These are phyloP conservation scores for Decapterus maruadsi DNA, from an alignment of 2,797 vertebrate genomes.

Conservation along the genomic window DNA sequence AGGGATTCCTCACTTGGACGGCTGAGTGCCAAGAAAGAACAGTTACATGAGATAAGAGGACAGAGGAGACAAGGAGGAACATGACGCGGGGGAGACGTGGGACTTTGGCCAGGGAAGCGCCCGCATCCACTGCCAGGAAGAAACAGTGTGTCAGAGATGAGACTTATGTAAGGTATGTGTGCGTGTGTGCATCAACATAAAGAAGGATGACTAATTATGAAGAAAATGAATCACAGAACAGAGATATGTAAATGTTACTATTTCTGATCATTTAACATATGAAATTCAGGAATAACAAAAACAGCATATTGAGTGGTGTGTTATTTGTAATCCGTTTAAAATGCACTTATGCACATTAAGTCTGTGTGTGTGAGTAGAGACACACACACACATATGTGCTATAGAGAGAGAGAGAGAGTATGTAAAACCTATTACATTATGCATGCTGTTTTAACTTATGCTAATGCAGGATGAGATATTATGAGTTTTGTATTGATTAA, in stretches of 20 bases:
- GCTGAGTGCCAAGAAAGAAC: slow-evolving; percentile 21
- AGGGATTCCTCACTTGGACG: slow-evolving; percentile 18
- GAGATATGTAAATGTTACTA: neutral
- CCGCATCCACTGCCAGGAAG: slow-evolving; percentile 20
- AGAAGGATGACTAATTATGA: neutral
- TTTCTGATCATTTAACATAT: neutral
- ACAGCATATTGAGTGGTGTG: neutral
- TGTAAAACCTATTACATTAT: neutral
- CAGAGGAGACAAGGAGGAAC: slow-evolving; percentile 52
- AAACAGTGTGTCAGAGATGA: slow-evolving; percentile 23
- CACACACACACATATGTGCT: too few relatives aligned
- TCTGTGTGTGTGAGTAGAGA: neutral
- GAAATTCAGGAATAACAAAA: neutral
- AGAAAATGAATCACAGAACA: neutral
- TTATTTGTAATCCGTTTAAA: neutral
- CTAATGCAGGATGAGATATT: slow-evolving; percentile 17
- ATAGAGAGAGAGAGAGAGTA: too few relatives aligned
- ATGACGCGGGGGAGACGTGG: slow-evolving; percentile 25
- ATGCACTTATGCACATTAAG: neutral
- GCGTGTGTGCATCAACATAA: neutral
- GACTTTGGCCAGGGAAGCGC: slow-evolving; percentile 24
- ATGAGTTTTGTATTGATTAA: slow-evolving; percentile 11
- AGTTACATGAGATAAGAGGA: slow-evolving; percentile 42
- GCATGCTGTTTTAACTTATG: neutral
- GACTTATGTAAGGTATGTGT: neutral